These are phyloP conservation scores for Elaphurus davidianus DNA, from an alignment of 2,113 vertebrate species.

Conservation along the genomic window DNA sequence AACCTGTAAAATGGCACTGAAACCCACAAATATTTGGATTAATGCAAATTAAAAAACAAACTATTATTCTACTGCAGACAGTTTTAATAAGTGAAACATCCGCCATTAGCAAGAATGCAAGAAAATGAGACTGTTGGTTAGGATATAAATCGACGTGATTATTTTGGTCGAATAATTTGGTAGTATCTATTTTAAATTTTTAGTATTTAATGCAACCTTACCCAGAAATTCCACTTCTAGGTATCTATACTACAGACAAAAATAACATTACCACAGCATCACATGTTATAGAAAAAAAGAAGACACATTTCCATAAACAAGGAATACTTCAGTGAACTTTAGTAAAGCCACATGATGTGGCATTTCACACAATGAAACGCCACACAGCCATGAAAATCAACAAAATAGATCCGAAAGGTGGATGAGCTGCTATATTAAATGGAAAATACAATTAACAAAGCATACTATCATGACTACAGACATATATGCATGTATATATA, in stretches of 20 bases:
- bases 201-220: neutral
- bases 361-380: neutral
- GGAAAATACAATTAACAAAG: neutral
- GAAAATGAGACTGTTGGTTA: neutral
- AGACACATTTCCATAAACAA: neutral
- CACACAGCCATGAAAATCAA: neutral
- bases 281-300: neutral
- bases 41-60: constrained; percentile 14
- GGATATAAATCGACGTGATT: neutral
- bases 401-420: neutral
- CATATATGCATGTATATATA: neutral
- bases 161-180: neutral
- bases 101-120: neutral
- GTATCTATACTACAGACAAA: neutral
- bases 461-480: neutral
- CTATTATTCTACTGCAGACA: neutral
- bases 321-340: neutral
- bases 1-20: neutral
- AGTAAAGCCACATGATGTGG: neutral
- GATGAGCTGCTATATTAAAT: neutral
- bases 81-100: constrained; percentile 8
- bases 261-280: neutral
- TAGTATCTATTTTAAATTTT: constrained; percentile 10
- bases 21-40: neutral
- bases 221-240: neutral